Evolutionary conservation across 2,888 invertebrate species (phyloP), one percentile per base, ranked within the genome.

Genomic region (Trachelus tabidus): DNA sequence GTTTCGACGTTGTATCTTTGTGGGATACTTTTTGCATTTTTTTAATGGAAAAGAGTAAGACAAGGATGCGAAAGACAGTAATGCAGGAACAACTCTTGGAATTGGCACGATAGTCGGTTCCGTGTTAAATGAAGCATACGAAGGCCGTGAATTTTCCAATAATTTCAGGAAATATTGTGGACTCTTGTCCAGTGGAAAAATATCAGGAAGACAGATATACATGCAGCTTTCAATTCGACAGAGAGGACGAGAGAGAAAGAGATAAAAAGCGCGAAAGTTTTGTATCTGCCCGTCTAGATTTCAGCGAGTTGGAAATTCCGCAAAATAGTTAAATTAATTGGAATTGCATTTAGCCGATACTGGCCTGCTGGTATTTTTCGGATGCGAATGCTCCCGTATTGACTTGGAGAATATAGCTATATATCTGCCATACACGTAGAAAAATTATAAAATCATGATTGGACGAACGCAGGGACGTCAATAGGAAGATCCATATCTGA

Each of bases 181-280:
- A 56, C 56, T 56, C 56, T 56, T 56, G 56, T 23, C 56, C 56
- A 56, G 9, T 56, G 56, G 56, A 56, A 56, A 56, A 56, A 56
- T 56, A 56, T 56, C 56, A 56, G 56, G 23, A 56, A 56, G 56
- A 23, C 23, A 23, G 56, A 56, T 56, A 56, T 56, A 56, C 23
- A 9, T 23, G 56, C 23, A 56, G 56, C 23, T 23, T 56, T 56
- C 23, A 37, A 68, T 68, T 31, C 30, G 37, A 33, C 69, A 40
- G 31, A 69, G 71, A 40, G 40, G 15, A 40, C 34, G 37, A 56
- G 34, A 30, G n/a, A 6, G 34, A 75, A 56, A 68, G 37, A 30
- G 56, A 37, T 31, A 73, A 11, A 73, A 75, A 33, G 35, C 73
- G 74, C 34, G 34, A 69, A 75, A 69, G 34, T 68, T 79, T 75